Conservation (phyloP, 2,113 vertebrate genomes). For the Clinocottus analis region DNA sequence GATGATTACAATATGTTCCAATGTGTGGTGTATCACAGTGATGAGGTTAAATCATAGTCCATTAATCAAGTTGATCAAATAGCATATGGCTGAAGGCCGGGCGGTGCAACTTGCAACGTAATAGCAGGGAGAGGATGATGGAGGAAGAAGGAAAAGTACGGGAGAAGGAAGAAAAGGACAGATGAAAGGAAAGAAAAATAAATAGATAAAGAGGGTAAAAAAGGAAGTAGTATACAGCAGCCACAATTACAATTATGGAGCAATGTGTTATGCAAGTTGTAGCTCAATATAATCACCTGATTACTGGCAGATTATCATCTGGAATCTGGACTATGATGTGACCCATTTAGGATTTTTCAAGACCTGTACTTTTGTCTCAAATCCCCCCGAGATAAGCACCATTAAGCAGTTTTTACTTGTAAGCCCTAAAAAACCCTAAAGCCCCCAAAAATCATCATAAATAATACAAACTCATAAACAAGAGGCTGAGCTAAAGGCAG, state of each 20-base stretch:
- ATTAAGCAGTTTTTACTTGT: background rate
- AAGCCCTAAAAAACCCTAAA: background rate
- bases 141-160: background rate
- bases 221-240: background rate
- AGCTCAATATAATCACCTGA: background rate
- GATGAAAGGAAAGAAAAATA: background rate
- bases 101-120: background rate
- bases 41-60: background rate
- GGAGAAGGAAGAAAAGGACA: background rate
- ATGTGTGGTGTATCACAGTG: background rate
- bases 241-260: background rate
- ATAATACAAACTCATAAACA: background rate
- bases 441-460: background rate
- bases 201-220: background rate
- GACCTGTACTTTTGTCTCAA: background rate
- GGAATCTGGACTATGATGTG: constrained; percentile 9
- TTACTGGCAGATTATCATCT: constrained; percentile 7
- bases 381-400: background rate
- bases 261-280: background rate
- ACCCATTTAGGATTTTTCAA: constrained; percentile 6
- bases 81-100: background rate
- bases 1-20: background rate
- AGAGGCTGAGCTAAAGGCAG: background rate
- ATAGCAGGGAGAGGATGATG: background rate
- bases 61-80: constrained; percentile 16